A percentile compares a stretch with the other conserved stretches of the same genome.
Evolutionary conservation across 2,888 invertebrate genomes (phyloP).

Genomic region (Mamestra brassicae): DNA sequence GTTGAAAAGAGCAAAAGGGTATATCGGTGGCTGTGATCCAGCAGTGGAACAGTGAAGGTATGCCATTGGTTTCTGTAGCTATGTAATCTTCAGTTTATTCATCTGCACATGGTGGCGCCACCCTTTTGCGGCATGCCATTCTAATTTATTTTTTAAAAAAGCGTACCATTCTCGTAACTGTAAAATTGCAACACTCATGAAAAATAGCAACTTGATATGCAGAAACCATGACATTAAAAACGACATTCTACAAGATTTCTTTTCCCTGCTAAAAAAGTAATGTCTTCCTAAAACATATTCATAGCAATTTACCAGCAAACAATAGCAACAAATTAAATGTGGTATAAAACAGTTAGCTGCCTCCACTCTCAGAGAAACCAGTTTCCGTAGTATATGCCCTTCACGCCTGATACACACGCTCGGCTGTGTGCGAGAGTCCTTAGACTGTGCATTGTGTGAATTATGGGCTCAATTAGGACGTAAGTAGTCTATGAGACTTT

Average conservation of each 20-base stretch:
- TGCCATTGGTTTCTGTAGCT: neutral
- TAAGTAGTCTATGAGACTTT: slow-evolving; percentile 30
- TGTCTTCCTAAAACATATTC: slow-evolving; percentile 8
- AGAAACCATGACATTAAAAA: neutral
- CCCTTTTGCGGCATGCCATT: neutral
- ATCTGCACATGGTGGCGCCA: too few relatives aligned
- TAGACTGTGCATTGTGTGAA: slow-evolving; percentile 54
- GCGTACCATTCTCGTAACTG: too few relatives aligned
- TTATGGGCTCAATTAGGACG: slow-evolving; percentile 56
- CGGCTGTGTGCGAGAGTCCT: slow-evolving; percentile 55
- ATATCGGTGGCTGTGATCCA: too few relatives aligned
- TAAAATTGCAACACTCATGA: neutral
- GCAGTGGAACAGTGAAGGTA: neutral
- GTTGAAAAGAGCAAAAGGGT: too few relatives aligned
- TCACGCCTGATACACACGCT: slow-evolving; percentile 64
- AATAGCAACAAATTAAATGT: slow-evolving; percentile 63
- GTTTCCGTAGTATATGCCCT: slow-evolving; percentile 68
- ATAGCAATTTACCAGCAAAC: slow-evolving; percentile 39
- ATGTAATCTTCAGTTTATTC: neutral
- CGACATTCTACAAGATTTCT: neutral
- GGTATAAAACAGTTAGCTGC: slow-evolving; percentile 64
- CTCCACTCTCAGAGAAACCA: slow-evolving; percentile 62
- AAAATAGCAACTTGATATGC: neutral
- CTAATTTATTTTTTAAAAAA: neutral
- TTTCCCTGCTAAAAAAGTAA: neutral